Percentiles rank a stretch among this genome's conserved stretches.
Conservation (phyloP, 2,888 invertebrate species). For the Drosophila bunnanda region DNA sequence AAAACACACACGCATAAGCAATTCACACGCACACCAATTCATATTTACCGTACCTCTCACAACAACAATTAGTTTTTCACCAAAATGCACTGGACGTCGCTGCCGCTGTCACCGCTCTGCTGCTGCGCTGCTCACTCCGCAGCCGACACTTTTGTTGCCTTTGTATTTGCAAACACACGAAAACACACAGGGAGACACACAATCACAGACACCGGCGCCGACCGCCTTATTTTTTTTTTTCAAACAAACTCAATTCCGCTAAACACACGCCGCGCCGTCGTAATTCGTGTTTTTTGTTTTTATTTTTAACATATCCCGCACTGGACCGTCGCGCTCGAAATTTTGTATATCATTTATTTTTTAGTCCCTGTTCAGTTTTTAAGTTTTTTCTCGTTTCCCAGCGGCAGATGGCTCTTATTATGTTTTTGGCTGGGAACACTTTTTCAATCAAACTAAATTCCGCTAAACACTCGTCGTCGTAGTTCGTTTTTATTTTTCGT, state of each 20-base stretch:
- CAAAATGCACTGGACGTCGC: slow-evolving; percentile 49
- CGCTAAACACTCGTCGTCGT: slow-evolving; percentile 21
- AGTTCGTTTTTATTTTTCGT: background rate
- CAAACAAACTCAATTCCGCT: slow-evolving; percentile 37
- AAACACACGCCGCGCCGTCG: slow-evolving; percentile 22
- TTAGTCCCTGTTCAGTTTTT: no score
- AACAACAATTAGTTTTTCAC: slow-evolving; percentile 47
- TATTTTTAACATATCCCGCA: background rate
- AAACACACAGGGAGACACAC: slow-evolving; percentile 33
- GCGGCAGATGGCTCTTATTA: no score
- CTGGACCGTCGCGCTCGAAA: background rate
- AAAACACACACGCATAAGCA: slow-evolving; percentile 17
- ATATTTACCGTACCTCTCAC: slow-evolving; percentile 63
- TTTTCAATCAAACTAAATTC: slow-evolving; percentile 42
- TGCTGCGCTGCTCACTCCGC: slow-evolving; percentile 24
- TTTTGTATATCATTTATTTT: no score
- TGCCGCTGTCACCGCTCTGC: slow-evolving; percentile 25
- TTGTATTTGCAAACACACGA: slow-evolving; percentile 56
- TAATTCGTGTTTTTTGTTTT: background rate
- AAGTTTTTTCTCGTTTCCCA: no score
- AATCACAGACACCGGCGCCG: slow-evolving; percentile 28
- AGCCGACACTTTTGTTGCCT: slow-evolving; percentile 37
- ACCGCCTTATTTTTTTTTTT: slow-evolving; percentile 26
- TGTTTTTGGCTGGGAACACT: no score
- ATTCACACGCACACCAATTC: slow-evolving; percentile 13